A percentile compares a stretch with the other conserved stretches of the same genome.
These are phyloP conservation scores for Lophochroa leadbeateri DNA, from an alignment of 2,113 vertebrate species.

Conservation along the genomic window DNA sequence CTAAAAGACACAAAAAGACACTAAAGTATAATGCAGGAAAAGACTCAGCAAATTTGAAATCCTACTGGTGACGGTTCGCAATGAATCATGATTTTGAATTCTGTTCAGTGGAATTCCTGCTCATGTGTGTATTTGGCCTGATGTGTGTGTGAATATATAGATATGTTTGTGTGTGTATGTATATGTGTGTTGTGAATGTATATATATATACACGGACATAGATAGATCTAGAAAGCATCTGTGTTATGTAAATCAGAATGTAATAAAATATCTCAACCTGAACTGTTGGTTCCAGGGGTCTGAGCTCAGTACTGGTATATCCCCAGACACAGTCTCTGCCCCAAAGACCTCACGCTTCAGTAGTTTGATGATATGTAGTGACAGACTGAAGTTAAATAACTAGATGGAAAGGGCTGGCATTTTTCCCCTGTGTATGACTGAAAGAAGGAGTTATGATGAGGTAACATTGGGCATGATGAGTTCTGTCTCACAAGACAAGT, in stretches of 20 bases:
- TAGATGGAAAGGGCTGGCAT: background rate
- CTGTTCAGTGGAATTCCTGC: background rate
- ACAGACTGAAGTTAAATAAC: background rate
- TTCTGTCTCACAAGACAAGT: constrained; percentile 13
- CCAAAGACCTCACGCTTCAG: background rate
- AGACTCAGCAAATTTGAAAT: background rate
- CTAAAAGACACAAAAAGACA: background rate
- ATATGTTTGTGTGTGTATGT: accelerated
- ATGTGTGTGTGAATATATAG: background rate
- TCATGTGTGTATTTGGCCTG: background rate
- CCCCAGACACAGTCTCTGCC: background rate
- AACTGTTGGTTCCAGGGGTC: background rate
- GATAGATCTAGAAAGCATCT: background rate
- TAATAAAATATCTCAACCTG: background rate
- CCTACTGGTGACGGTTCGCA: background rate
- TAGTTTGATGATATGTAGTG: background rate
- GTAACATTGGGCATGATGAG: background rate
- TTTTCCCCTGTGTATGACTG: background rate
- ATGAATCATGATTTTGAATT: constrained; percentile 12
- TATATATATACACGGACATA: background rate
- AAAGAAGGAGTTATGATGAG: constrained; percentile 11
- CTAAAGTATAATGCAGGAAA: background rate
- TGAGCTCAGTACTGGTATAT: background rate
- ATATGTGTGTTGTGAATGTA: accelerated
- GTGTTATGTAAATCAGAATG: background rate